Evolutionary conservation across 2,113 vertebrate species (phyloP).

Genomic region (Carettochelys insculpta): DNA sequence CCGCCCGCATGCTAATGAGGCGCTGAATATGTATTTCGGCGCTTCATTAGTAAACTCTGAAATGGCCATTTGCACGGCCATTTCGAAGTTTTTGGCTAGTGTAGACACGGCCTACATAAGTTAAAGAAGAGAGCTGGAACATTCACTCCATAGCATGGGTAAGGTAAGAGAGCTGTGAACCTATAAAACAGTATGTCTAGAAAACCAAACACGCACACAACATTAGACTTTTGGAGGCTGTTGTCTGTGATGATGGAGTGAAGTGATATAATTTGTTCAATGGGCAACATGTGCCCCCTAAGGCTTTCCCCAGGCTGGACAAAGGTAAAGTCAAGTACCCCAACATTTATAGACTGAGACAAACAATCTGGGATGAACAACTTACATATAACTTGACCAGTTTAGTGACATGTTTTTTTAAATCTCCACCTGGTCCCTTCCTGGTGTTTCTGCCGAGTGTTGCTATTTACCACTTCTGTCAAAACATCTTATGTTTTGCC

Average conservation of each 20-base stretch:
- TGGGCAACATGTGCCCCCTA: conserved; percentile 17
- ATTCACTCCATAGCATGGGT: too few species aligned
- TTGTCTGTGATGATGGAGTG: neutral
- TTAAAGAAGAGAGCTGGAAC: too few species aligned
- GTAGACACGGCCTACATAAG: too few species aligned
- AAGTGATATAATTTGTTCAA: conserved; percentile 54
- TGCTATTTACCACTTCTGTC: neutral
- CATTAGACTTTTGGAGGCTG: conserved; percentile 30
- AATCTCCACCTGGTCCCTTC: neutral
- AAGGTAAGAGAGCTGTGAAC: neutral
- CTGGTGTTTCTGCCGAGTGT: neutral
- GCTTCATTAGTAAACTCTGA: too few species aligned
- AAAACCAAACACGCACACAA: conserved; percentile 3
- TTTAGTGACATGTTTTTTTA: neutral
- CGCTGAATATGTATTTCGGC: too few species aligned
- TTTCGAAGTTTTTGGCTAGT: too few species aligned
- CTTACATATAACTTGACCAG: neutral
- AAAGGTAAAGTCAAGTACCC: neutral
- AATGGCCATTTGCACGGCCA: too few species aligned
- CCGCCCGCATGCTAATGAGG: too few species aligned
- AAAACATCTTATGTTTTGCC: neutral
- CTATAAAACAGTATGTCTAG: neutral
- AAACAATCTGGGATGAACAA: too few species aligned
- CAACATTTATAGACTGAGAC: neutral
- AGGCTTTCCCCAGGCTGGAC: neutral